Base-by-base conservation (phyloP, 2,888 invertebrate species). In the Imbricaverruca yamaguchii region DNA sequence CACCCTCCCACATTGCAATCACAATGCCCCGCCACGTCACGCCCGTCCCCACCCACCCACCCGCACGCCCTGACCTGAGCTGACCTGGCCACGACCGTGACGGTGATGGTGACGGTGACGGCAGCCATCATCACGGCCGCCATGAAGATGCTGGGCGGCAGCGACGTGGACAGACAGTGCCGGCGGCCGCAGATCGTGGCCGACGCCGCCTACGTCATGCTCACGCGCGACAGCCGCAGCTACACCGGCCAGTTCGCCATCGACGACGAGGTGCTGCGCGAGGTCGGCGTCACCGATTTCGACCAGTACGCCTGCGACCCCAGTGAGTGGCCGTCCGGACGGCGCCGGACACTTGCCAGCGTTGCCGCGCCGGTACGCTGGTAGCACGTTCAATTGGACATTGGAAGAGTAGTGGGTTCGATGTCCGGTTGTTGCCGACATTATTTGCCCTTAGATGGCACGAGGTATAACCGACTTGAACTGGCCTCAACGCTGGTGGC, bases 91-190 rank as follows among this genome's bases (percentile, higher is more conserved):
- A 39, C 39, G 39, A 39, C 39, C 39, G 39, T 39, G 39, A 39
- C 39, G 2, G 39, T 39, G 39, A 39, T 4, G 2, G 39, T 39
- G 39, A 39, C 39, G 39, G 39, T 39, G 39, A 39, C 83, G 84
- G 23, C 84, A 94, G 96, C 93, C 13, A 96, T 98, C 85, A 91
- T 93, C 82, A 99, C 98, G 0, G 97, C 98, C 1, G 98, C 98
- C 15, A 93, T 95, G 84, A 93, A 94, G 86, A 94, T 95, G 94
- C 86, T 96, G 82, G 90, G 92, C 0, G 86, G 88, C 6, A 83
- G 85, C 55, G 92, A 91, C 25, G 90, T 92, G 0, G 89, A 89
- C 0, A 90, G 90, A 63, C 87, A 89, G 83, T 93, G 93, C 84
- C 90, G 96, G 80, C 94, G 92, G 86, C 92, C 93, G 0, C 94